Conservation (phyloP, 2,113 vertebrate species). For the Nothocercus nigrocapillus region DNA sequence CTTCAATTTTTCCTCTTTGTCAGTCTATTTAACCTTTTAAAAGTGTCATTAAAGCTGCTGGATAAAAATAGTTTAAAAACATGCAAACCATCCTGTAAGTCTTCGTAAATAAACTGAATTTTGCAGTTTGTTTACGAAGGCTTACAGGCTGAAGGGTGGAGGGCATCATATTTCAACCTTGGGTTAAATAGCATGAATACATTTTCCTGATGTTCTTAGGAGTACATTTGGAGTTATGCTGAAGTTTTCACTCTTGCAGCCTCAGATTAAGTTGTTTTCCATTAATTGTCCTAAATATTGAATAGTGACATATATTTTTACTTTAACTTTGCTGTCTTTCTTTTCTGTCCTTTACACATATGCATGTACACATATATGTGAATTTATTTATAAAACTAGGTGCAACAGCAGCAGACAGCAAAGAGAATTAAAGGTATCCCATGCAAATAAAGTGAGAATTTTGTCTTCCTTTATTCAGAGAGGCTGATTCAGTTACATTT, state of each 20-base stretch:
- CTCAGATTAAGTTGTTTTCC: neutral
- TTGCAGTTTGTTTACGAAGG: neutral
- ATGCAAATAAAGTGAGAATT: neutral
- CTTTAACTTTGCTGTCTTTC: neutral
- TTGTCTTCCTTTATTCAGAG: neutral
- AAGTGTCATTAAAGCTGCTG: neutral
- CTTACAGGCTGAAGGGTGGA: neutral
- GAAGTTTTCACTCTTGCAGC: neutral
- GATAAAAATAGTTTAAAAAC: neutral
- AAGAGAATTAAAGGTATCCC: neutral
- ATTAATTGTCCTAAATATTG: neutral
- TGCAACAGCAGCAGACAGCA: neutral
- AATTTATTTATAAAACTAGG: neutral
- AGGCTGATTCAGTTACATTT: neutral
- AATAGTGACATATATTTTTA: neutral
- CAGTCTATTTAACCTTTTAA: neutral
- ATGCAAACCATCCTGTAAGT: neutral
- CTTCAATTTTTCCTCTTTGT: neutral
- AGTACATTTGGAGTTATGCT: neutral
- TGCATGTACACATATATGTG: neutral
- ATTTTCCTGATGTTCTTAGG: neutral
- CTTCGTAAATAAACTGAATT: neutral
- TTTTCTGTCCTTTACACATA: neutral
- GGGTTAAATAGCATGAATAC: neutral
- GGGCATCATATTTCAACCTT: neutral